A percentile compares a stretch with the other conserved stretches of the same genome.
Evolutionary conservation across 2,888 invertebrate genomes (phyloP).

Genomic region (Drosophila aldrichi): DNA sequence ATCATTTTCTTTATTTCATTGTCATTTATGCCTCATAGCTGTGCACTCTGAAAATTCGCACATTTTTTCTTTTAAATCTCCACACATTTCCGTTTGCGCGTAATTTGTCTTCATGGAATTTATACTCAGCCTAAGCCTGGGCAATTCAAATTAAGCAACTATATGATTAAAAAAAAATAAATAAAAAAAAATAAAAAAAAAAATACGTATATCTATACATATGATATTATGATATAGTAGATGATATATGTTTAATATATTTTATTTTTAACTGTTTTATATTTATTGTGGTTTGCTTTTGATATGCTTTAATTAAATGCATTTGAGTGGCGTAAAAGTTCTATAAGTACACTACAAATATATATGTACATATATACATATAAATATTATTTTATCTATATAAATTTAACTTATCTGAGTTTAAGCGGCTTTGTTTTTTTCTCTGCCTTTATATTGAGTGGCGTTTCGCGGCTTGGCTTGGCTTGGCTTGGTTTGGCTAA

Average conservation of each 20-base stretch:
- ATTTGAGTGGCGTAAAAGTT: too few species aligned
- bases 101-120: conserved; percentile 19
- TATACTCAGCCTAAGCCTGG: conserved; percentile 4
- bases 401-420: conserved; percentile 36
- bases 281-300: too few species aligned
- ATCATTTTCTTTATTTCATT: not conserved
- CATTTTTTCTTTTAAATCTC: conserved; percentile 47
- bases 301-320: not conserved
- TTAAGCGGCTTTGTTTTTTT: conserved; percentile 18
- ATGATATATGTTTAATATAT: too few species aligned
- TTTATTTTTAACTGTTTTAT: too few species aligned
- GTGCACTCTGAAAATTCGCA: not conserved
- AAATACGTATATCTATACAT: too few species aligned
- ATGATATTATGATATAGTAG: too few species aligned
- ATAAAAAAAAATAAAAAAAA: not conserved
- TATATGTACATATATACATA: not conserved
- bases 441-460: conserved; percentile 37
- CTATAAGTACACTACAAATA: not conserved
- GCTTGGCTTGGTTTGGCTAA: conserved; percentile 54
- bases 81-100: conserved; percentile 30
- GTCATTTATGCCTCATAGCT: not conserved
- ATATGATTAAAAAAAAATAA: not conserved
- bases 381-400: not conserved
- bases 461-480: not conserved
- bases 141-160: conserved; percentile 10